Evolutionary conservation across 2,797 vertebrate genomes (phyloP).

Genomic region (Coregonus suidteri): DNA sequence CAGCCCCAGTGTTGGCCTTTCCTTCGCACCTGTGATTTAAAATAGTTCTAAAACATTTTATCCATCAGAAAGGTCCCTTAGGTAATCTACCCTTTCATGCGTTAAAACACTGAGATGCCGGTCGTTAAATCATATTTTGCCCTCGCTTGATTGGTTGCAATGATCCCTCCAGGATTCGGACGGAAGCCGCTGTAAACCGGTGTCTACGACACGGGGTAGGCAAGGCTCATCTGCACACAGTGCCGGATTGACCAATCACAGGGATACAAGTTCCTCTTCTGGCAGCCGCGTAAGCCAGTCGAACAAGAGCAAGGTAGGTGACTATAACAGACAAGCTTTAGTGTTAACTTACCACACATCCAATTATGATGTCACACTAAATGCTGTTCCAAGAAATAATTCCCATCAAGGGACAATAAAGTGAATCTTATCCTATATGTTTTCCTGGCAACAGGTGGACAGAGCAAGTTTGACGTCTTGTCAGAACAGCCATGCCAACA

Average conservation of each 20-base stretch:
- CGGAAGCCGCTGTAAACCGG: slow-evolving; percentile 84
- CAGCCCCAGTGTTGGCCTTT: background rate
- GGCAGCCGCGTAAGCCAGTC: slow-evolving; percentile 45
- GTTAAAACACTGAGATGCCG: too few relatives aligned
- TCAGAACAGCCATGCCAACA: slow-evolving; percentile 75
- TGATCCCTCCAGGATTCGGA: slow-evolving; percentile 79
- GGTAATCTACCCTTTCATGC: too few relatives aligned
- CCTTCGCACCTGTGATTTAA: background rate
- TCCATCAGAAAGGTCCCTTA: too few relatives aligned
- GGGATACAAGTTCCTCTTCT: slow-evolving; percentile 76
- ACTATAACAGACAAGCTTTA: background rate
- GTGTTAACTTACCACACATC: background rate
- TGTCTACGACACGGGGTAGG: slow-evolving; percentile 77
- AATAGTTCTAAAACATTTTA: background rate
- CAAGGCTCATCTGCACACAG: slow-evolving; percentile 74
- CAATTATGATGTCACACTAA: background rate
- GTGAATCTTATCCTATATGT: slow-evolving; percentile 1
- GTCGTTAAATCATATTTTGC: background rate
- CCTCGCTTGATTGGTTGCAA: background rate
- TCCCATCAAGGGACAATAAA: background rate
- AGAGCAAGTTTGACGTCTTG: slow-evolving; percentile 51
- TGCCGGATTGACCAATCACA: slow-evolving; percentile 70
- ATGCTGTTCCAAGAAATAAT: background rate
- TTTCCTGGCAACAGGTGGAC: slow-evolving; percentile 77
- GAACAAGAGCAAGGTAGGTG: background rate